These are phyloP conservation scores for Polyommatus iphigenia DNA, from an alignment of 2,888 invertebrate genomes.

Conservation along the genomic window DNA sequence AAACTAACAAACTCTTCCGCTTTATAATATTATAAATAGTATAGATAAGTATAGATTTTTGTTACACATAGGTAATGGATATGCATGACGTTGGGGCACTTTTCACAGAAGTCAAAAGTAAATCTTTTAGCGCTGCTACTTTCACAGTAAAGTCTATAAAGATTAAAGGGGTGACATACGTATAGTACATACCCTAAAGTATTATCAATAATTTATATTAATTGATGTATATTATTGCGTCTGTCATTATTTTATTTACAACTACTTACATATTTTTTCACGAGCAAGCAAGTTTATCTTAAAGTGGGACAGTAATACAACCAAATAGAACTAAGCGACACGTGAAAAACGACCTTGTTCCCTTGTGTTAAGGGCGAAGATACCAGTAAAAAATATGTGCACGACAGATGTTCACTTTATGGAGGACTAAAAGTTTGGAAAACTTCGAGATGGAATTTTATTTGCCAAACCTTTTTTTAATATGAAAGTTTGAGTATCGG, in stretches of 20 bases:
- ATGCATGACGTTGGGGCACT: too few relatives aligned
- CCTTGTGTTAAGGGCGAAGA: slow-evolving; percentile 48
- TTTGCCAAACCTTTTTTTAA: slow-evolving; percentile 69
- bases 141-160: too few relatives aligned
- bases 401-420: slow-evolving; percentile 71
- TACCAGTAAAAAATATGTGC: slow-evolving; percentile 49
- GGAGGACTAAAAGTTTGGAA: slow-evolving; percentile 38
- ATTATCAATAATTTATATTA: too few relatives aligned
- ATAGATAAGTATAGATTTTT: too few relatives aligned
- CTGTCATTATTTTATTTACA: slow-evolving; percentile 44
- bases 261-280: slow-evolving; percentile 56
- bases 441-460: slow-evolving; percentile 66
- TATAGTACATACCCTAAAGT: too few relatives aligned
- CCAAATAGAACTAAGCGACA: not conserved
- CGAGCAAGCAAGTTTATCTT: slow-evolving; percentile 57
- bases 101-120: too few relatives aligned
- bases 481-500: slow-evolving; percentile 46
- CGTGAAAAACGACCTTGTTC: slow-evolving; percentile 35
- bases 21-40: too few relatives aligned
- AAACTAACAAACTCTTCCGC: too few relatives aligned
- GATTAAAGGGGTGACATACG: too few relatives aligned
- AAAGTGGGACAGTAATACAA: slow-evolving; percentile 18
- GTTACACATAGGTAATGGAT: too few relatives aligned
- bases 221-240: too few relatives aligned
- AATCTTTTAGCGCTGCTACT: too few relatives aligned